Conservation (phyloP, 2,888 invertebrate genomes). For the Molorchus minor region DNA sequence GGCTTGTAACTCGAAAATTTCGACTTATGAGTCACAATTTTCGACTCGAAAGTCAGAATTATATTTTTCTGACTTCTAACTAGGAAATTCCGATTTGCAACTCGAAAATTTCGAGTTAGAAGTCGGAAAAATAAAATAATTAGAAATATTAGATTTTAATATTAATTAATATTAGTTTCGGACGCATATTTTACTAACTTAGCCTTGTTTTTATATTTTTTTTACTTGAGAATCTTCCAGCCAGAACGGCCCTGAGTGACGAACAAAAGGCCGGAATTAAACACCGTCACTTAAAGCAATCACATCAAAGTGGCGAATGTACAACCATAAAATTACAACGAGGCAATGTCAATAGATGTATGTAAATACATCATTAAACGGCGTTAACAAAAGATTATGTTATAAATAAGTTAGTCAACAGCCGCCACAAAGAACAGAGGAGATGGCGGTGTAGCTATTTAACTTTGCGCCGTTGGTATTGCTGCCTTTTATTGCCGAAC, state of each 20-base stretch:
- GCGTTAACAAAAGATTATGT: conserved; percentile 46
- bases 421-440: conserved; percentile 33
- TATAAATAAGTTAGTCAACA: conserved; percentile 45
- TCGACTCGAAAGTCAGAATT: too few species aligned
- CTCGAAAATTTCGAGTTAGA: too few species aligned
- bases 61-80: too few species aligned
- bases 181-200: too few species aligned
- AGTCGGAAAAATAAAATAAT: too few species aligned
- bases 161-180: too few species aligned
- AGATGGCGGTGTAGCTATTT: conserved; percentile 35
- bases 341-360: conserved; percentile 37
- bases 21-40: too few species aligned
- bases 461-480: conserved; percentile 32
- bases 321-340: conserved; percentile 26
- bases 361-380: conserved; percentile 46
- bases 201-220: too few species aligned
- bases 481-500: conserved; percentile 50
- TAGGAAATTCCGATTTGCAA: too few species aligned
- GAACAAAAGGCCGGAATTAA: not conserved
- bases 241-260: not conserved
- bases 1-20: too few species aligned
- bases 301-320: conserved; percentile 29
- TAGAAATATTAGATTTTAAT: too few species aligned
- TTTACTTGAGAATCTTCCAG: too few species aligned
- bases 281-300: not conserved